Evolutionary conservation across 2,113 vertebrate genomes (phyloP), one percentile per base, ranked within the genome.

Genomic region (Poecilia latipinna): DNA sequence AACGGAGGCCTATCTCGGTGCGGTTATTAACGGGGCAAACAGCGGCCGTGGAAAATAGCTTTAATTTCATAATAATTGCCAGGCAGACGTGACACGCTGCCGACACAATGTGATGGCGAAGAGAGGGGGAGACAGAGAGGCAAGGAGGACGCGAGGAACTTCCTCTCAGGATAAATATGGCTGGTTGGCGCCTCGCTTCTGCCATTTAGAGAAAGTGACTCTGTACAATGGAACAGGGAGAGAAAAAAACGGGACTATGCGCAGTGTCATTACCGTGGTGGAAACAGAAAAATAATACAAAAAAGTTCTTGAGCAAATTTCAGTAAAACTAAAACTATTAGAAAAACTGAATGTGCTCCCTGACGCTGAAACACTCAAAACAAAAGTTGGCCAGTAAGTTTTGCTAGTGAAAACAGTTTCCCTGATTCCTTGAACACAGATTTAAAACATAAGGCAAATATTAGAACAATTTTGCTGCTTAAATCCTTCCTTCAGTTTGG

Each of bases 61-160:
- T 94, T 94, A 93, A 93, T 94, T 94, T 93, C 89, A 93, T 92
- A 87, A 91, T 94, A 93, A 95, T 94, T 94, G 91, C 91, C 86
- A 32, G 90, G 90, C 83, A 86, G 88, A 94, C 87, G 85, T 91
- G 93, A 91, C 90, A 92, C 68, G 80, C 84, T 86, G 85, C 85
- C 87, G 86, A 89, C 89, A 89, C 88, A 90, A 88, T 86, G 68
- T 82, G 70, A 75, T 82, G 65, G 69, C 12, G 69, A 71, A 76
- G 71, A 35, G 54, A 73, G 69, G 37, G 22, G 70, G n/a, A n/a
- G 26, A 17, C 54, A 6, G 42, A 61, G 29, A 39, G 13, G 65
- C 17, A 28, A 32, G 26, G 65, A 51, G 75, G 74, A 69, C 3
- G 26, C 64, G 33, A 78, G 81, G 37, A 68, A 77, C 64, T 0